These are phyloP conservation scores for Agrypnia vestita DNA, from an alignment of 1,140 invertebrate species.

Conservation along the genomic window DNA sequence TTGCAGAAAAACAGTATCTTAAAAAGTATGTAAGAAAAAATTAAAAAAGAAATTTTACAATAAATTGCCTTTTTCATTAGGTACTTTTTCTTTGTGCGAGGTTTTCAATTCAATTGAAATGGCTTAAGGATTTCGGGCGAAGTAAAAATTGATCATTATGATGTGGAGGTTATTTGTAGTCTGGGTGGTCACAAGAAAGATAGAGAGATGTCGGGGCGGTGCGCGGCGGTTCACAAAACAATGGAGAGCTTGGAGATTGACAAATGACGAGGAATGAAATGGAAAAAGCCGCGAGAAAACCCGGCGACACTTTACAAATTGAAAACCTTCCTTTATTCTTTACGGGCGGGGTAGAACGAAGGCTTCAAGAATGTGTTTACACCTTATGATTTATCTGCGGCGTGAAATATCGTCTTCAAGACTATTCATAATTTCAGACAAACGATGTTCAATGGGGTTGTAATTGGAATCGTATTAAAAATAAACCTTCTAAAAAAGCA, in stretches of 20 bases:
- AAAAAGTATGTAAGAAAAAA: no score
- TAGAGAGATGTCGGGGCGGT: not conserved
- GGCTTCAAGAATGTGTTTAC: not conserved
- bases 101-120: no score
- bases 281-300: not conserved
- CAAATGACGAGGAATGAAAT: constrained; percentile 9
- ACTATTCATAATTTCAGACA: no score
- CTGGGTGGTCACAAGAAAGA: not conserved
- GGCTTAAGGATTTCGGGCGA: no score
- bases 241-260: constrained; percentile 15
- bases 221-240: not conserved
- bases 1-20: no score
- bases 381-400: not conserved
- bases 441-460: not conserved
- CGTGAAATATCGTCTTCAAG: not conserved
- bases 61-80: no score
- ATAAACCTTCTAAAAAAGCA: no score
- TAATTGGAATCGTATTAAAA: not conserved
- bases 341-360: not conserved
- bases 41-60: no score
- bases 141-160: no score
- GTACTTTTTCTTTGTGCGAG: no score
- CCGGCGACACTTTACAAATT: constrained; percentile 12
- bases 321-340: not conserved
- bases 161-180: no score